phyloP scores from a whole-genome alignment of 1,140 invertebrate genomes.

The Heterodera schachtii region DNA sequence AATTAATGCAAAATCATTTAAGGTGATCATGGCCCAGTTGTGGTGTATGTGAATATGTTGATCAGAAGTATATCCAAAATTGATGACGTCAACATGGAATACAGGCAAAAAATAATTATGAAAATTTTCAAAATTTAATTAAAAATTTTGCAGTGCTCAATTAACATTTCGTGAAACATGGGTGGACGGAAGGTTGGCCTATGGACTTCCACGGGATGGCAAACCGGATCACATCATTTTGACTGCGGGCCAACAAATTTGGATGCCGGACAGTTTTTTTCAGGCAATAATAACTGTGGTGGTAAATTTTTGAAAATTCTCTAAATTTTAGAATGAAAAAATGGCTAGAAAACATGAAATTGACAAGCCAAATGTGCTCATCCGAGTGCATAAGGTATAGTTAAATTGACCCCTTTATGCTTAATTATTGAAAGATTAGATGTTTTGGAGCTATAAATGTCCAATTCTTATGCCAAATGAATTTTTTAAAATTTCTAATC shows the following conservation, averaged over 20 bases:
- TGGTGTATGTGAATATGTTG: conserved; percentile 80
- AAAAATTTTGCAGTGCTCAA: conserved; percentile 70
- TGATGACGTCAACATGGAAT: conserved; percentile 91
- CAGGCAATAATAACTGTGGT: conserved; percentile 39
- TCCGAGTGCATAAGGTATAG: conserved; percentile 81
- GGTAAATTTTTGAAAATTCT: conserved; percentile 72
- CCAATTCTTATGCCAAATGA: too few relatives aligned
- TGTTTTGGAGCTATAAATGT: too few relatives aligned
- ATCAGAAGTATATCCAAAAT: conserved; percentile 95
- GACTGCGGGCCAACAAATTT: conserved; percentile 64
- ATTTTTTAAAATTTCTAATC: background rate
- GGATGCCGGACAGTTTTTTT: conserved; percentile 65
- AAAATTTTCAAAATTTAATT: conserved; percentile 16
- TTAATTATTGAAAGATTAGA: too few relatives aligned
- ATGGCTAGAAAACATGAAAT: conserved; percentile 95
- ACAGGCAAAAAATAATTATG: conserved; percentile 38
- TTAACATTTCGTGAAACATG: conserved; percentile 92
- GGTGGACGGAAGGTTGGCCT: conserved; percentile 86
- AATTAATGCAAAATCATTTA: conserved; percentile 8
- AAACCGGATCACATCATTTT: conserved; percentile 64
- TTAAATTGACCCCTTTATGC: too few relatives aligned
- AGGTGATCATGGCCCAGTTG: conserved; percentile 70
- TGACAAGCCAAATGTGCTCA: conserved; percentile 74
- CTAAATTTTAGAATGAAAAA: conserved; percentile 95
- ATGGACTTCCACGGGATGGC: conserved; percentile 68